Conservation (phyloP, 2,113 vertebrate genomes). For the Synodontis membranacea region DNA sequence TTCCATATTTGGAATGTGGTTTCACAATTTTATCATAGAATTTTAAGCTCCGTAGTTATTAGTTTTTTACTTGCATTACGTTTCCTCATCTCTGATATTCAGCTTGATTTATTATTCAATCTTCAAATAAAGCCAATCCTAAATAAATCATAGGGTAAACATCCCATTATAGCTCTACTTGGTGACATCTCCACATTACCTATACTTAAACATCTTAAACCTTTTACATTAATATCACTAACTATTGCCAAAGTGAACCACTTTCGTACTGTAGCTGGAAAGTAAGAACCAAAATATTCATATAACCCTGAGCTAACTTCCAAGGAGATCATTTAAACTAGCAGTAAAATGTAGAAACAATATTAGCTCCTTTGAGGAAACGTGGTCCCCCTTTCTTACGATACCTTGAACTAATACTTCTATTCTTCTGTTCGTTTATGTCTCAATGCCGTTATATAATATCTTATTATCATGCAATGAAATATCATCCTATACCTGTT, state of each 20-base stretch:
- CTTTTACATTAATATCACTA: neutral
- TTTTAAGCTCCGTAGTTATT: neutral
- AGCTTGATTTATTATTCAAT: neutral
- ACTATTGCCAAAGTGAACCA: neutral
- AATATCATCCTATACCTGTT: neutral
- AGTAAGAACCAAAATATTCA: neutral
- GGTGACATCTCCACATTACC: neutral
- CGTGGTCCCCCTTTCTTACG: neutral
- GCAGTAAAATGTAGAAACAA: neutral
- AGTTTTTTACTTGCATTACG: neutral
- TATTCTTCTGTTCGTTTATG: neutral
- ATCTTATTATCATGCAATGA: neutral
- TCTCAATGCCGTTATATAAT: neutral
- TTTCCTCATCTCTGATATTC: neutral
- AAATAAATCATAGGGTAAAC: neutral
- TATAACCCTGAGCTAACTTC: neutral
- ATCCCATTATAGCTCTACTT: neutral
- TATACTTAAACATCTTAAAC: neutral
- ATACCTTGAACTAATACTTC: neutral
- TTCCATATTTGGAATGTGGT: neutral
- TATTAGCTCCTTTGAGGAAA: neutral
- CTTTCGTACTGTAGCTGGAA: neutral
- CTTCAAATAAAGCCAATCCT: neutral
- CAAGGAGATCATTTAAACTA: neutral
- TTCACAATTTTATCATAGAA: neutral